Evolutionary conservation across 2,888 invertebrate species (phyloP).

Genomic region (Lasius platythorax): DNA sequence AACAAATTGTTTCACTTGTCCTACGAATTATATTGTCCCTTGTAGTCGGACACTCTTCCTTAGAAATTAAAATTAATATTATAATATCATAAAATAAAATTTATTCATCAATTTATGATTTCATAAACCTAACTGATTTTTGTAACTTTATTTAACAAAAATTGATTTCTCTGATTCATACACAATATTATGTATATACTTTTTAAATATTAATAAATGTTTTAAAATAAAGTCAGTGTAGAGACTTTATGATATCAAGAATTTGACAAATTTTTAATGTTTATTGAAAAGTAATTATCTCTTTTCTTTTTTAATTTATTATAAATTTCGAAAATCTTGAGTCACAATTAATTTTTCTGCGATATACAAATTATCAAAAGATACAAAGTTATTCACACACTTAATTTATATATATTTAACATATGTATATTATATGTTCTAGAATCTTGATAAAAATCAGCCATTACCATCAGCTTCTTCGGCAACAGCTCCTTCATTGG

Average conservation of each 20-base stretch:
- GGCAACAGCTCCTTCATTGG: constrained; percentile 68
- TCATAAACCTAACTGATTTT: no score
- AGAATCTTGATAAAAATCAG: constrained; percentile 83
- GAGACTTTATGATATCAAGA: neutral
- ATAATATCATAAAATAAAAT: no score
- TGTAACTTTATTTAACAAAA: no score
- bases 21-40: no score
- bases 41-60: no score
- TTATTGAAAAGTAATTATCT: neutral
- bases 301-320: neutral
- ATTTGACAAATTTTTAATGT: neutral
- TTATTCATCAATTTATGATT: no score
- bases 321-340: neutral
- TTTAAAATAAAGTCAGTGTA: neutral
- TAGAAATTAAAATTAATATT: no score
- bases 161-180: no score
- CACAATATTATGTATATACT: neutral
- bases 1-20: neutral
- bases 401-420: constrained; percentile 1
- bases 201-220: neutral
- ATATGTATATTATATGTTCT: constrained; percentile 39
- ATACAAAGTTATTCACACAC: neutral
- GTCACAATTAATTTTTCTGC: neutral
- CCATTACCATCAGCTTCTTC: constrained; percentile 80
- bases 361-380: neutral